Evolutionary conservation across 2,797 vertebrate genomes (phyloP), one percentile per base, ranked within the genome.

Genomic region (Leptoclinus maculatus): DNA sequence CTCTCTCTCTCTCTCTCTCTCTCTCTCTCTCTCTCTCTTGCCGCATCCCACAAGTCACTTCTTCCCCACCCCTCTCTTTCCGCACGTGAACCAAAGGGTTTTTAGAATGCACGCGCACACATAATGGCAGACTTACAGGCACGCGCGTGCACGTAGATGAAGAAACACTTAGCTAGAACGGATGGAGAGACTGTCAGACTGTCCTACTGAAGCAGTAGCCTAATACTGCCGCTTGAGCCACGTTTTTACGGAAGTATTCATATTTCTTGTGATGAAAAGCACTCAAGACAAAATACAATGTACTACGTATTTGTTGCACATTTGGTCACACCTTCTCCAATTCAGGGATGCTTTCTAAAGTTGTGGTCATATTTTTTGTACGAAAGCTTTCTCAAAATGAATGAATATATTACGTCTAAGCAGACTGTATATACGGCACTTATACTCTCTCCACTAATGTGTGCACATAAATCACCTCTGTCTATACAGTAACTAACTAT

Each of bases 41-140:
- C 85, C 84, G 84, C 90, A 90, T 91, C 90, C 90, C 90, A 89
- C 83, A 84, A 92, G 83, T 82, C 89, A 83, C 83, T 82, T 89
- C 69, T 81, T 79, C 86, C 83, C 82, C 86, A 76, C 90, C 85
- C 71, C 74, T 68, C 74, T 84, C 72, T 73, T 27, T 81, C 71
- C 74, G 84, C 83, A 89, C 87, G 85, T 88, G 81, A 82, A 80
- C 79, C 36, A 68, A 27, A 64, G 67, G 69, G 17, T 76, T 81
- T 84, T 87, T 87, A 80, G 79, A 68, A 85, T 81, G 88, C 84
- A 83, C 86, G 83, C 81, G 49, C 88, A 66, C 76, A 73, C 38
- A 1, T 51, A 54, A 9, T 17, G 64, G 72, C 49, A 64, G 70
- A 66, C 49, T 39, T 76, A 58, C 57, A 17, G 51, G 7, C 17